Evolutionary conservation across 2,888 invertebrate genomes (phyloP).

Genomic region (Nymphalis c-album): DNA sequence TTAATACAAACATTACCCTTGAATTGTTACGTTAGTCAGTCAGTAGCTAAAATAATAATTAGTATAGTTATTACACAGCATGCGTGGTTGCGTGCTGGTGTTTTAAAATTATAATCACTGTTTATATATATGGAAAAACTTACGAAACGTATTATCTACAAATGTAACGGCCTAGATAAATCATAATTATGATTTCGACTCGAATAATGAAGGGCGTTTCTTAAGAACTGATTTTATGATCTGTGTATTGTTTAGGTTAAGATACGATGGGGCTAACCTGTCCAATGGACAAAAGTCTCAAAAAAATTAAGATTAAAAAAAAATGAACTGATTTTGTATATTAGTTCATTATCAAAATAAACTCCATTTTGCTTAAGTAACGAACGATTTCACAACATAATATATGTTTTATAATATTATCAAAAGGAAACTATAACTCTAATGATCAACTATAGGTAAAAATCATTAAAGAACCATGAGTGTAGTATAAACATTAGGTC

Average conservation of each 20-base stretch:
- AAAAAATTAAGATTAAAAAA: no score
- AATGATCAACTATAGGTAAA: background rate
- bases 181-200: slow-evolving; percentile 45
- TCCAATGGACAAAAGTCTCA: no score
- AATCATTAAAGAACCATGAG: background rate
- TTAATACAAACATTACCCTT: slow-evolving; percentile 55
- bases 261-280: no score
- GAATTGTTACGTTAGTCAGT: slow-evolving; percentile 58
- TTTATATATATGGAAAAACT: slow-evolving; percentile 53
- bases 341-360: no score
- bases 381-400: background rate
- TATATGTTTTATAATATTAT: background rate
- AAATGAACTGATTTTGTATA: background rate
- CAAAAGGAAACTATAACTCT: background rate
- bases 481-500: slow-evolving; percentile 52
- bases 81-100: slow-evolving; percentile 62
- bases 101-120: slow-evolving; percentile 64
- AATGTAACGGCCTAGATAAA: slow-evolving; percentile 58
- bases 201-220: background rate
- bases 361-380: background rate
- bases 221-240: background rate
- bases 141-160: slow-evolving; percentile 53
- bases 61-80: slow-evolving; percentile 57
- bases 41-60: slow-evolving; percentile 63
- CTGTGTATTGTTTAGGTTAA: no score